Evolutionary conservation across 2,113 vertebrate species (phyloP).

Genomic region (Haplochromis burtoni): DNA sequence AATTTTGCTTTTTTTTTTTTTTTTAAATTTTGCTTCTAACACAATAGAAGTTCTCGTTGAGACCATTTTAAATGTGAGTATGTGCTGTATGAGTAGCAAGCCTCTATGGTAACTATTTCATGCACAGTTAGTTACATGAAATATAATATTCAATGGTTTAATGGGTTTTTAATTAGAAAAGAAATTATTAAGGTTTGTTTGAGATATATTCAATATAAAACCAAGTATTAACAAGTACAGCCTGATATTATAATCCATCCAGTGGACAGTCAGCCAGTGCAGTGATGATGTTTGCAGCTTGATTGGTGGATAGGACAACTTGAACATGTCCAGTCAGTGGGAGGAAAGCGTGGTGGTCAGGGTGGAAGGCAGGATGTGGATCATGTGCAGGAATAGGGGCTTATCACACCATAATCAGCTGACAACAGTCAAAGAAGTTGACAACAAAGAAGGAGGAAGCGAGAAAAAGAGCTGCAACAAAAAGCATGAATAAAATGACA

Average conservation of each 20-base stretch:
- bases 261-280: not conserved
- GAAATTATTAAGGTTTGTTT: not conserved
- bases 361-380: not conserved
- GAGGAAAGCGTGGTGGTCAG: not conserved
- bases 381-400: not conserved
- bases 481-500: not conserved
- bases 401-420: not conserved
- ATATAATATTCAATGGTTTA: not conserved
- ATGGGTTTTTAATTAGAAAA: not conserved
- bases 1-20: not conserved
- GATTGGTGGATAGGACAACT: not conserved
- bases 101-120: not conserved
- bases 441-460: not conserved
- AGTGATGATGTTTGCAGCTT: not conserved
- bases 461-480: not conserved
- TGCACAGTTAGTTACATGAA: not conserved
- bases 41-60: not conserved
- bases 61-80: rapidly evolving
- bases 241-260: not conserved
- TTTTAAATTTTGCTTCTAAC: not conserved
- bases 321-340: not conserved
- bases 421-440: not conserved
- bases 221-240: not conserved
- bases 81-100: not conserved
- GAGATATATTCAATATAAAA: not conserved